Evolutionary conservation across 2,113 vertebrate genomes (phyloP).

Genomic region (Oncorhynchus nerka): DNA sequence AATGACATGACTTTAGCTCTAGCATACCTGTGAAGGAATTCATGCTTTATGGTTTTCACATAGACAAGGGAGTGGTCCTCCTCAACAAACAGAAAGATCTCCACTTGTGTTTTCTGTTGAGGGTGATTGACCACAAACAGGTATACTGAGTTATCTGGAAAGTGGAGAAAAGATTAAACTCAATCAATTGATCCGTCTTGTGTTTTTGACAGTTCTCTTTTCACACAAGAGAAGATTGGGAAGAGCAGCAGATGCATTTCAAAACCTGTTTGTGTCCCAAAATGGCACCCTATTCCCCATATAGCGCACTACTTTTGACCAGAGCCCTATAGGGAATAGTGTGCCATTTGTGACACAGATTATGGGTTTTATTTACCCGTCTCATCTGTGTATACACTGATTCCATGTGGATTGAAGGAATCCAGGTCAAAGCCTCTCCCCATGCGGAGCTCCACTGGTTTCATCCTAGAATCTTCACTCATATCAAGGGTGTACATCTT

Average conservation of each 20-base stretch:
- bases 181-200: neutral
- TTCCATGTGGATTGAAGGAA: conserved; percentile 90
- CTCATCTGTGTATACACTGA: conserved; percentile 79
- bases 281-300: too few species aligned
- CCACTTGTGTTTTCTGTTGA: conserved; percentile 78
- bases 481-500: conserved; percentile 83
- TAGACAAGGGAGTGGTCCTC: conserved; percentile 79
- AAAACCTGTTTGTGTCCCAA: too few species aligned
- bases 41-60: conserved; percentile 84
- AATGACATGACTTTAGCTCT: too few species aligned
- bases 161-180: neutral
- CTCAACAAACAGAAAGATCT: conserved; percentile 84
- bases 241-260: too few species aligned
- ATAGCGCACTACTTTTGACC: neutral
- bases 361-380: conserved; percentile 67
- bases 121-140: conserved; percentile 93
- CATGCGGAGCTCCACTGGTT: conserved; percentile 77
- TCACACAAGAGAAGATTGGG: neutral
- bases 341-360: neutral
- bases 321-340: neutral
- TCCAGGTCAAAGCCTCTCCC: conserved; percentile 82
- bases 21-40: conserved; percentile 83
- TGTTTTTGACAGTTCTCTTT: neutral
- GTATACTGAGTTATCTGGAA: conserved; percentile 80
- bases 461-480: conserved; percentile 64